Evolutionary conservation across 2,888 invertebrate species (phyloP).

Genomic region (Ophion costatus): DNA sequence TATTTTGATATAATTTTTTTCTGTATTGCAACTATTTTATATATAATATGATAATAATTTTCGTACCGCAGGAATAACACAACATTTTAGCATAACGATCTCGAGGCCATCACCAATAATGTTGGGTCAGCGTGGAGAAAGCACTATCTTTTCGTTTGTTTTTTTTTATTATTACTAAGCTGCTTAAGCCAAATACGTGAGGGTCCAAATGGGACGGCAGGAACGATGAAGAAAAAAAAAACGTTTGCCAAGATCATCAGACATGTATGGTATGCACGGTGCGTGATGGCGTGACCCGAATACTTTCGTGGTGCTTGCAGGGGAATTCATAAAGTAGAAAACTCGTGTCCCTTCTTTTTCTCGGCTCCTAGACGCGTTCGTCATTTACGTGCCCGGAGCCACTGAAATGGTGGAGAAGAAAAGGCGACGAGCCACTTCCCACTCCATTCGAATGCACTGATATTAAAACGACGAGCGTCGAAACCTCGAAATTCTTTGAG

Average conservation of each 20-base stretch:
- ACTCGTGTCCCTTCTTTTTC: slow-evolving; percentile 6
- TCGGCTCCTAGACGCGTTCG: background rate
- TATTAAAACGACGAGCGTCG: background rate
- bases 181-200: slow-evolving; percentile 6
- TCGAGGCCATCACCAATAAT: background rate
- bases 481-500: background rate
- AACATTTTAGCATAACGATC: background rate
- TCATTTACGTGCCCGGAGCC: slow-evolving; percentile 17
- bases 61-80: background rate
- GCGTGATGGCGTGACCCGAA: slow-evolving; percentile 53
- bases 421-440: background rate
- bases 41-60: background rate
- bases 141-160: background rate
- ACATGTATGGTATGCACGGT: slow-evolving; percentile 26
- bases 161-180: background rate
- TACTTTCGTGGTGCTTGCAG: slow-evolving; percentile 36
- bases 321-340: slow-evolving; percentile 36
- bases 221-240: slow-evolving; percentile 19
- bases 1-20: no score
- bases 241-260: slow-evolving; percentile 32
- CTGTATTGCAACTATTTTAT: no score
- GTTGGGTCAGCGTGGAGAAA: background rate
- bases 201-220: background rate
- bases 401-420: background rate
- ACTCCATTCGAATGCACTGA: background rate